Evolutionary conservation across 2,888 invertebrate genomes (phyloP), one percentile per base, ranked within the genome.

Genomic region (Drosophila mercatorum): DNA sequence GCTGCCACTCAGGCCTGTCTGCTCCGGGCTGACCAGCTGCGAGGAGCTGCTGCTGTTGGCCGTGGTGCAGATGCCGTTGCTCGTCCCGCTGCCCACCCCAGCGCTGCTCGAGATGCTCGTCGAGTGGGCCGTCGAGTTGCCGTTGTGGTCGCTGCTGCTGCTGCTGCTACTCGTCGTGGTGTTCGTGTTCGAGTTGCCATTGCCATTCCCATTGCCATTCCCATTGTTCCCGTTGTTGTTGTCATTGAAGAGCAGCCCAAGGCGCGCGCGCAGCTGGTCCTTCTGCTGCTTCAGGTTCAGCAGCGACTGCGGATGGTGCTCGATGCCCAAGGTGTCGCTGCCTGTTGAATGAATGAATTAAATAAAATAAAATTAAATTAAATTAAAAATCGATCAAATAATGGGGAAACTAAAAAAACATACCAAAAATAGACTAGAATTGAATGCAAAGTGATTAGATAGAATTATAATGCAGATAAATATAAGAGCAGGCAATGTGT

Each of bases 11-110:
- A 79, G 80, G 0, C 75, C 80, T 4, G 92, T 92, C 75, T 92
- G 92, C 60, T 92, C 92, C 7, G 92, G 91, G 59, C 91, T 91
- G 38, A 89, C 86, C 49, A 91, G 91, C 53, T 91, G 91, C 26
- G 91, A 91, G 46, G 89, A 91, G 64, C 72, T 76, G 55, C 66
- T 84, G 49, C 72, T 72, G 43, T 58, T 62, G 11, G 60, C 47
- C 3, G 46, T 72, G 17, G 63, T 63, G 51, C 56, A 43, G 51
- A 28, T 65, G 52, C 58, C 58, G 12, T 34, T 62, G 59, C 55
- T 47, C 10, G 22, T 64, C 34, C 49, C 47, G 44, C 79, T 62
- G 51, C 67, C 52, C 10, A 74, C 73, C 11, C 78, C 58, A 17
- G 64, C 75, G 5, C 80, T 84, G 59, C 82, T 83, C 10, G 77